Evolutionary conservation across 1,140 invertebrate genomes (phyloP).

Genomic region (Camponotus pennsylvanicus): DNA sequence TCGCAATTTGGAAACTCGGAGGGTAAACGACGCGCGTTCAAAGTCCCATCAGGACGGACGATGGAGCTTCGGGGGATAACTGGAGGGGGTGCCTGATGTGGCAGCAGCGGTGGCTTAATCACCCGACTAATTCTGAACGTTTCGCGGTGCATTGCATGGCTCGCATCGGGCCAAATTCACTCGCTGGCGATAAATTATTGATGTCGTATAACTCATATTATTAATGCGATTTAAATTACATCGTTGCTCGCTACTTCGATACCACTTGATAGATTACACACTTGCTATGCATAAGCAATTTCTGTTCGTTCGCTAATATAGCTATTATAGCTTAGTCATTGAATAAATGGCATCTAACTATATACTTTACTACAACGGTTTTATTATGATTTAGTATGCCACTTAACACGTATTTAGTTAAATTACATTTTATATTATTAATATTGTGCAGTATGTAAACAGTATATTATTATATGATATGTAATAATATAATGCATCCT

Average conservation of each 20-base stretch:
- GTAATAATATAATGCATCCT: background rate
- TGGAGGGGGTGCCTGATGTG: constrained; percentile 31
- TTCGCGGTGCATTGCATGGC: constrained; percentile 30
- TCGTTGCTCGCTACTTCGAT: constrained; percentile 3
- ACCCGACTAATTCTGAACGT: constrained; percentile 73
- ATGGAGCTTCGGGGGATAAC: constrained; percentile 43
- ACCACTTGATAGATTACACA: constrained; percentile 38
- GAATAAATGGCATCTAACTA: background rate
- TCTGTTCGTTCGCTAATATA: constrained; percentile 2
- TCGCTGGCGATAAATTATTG: constrained; percentile 62
- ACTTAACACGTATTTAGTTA: background rate
- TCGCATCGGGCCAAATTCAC: constrained; percentile 51
- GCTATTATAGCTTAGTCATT: background rate
- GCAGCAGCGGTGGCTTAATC: constrained; percentile 71
- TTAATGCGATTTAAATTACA: constrained; percentile 57
- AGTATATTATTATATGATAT: background rate
- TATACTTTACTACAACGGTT: background rate
- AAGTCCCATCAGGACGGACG: constrained; percentile 72
- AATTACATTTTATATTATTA: background rate
- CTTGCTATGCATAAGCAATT: background rate
- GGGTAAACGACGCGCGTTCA: constrained; percentile 70
- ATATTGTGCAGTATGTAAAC: too few species aligned
- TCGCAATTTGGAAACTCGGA: constrained; percentile 64
- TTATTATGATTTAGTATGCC: background rate
- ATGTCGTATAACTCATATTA: constrained; percentile 55